Conservation (phyloP, 2,797 vertebrate species). For the Amphiprion clarkii region DNA sequence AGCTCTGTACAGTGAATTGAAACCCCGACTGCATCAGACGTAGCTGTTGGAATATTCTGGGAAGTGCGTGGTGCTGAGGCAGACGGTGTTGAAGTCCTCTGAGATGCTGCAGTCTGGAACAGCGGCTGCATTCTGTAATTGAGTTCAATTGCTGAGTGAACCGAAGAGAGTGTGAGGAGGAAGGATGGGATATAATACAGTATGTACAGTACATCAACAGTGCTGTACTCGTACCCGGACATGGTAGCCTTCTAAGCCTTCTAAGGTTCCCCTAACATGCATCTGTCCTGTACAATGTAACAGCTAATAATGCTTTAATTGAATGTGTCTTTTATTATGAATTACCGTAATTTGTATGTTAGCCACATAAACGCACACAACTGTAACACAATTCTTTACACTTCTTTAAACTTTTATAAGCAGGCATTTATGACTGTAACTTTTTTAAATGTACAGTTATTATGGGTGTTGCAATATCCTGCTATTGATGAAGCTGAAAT, state of each 20-base stretch:
- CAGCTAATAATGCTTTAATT: too few species aligned
- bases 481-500: too few species aligned
- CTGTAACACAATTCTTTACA: too few species aligned
- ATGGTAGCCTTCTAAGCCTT: too few species aligned
- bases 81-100: constrained; percentile 37
- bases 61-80: background rate
- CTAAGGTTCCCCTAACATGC: background rate
- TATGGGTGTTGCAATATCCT: too few species aligned
- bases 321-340: too few species aligned
- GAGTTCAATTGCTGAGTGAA: constrained; percentile 49
- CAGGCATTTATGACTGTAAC: too few species aligned
- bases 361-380: too few species aligned
- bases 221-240: background rate
- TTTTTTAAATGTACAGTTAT: too few species aligned
- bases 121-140: constrained; percentile 38
- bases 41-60: constrained; percentile 26
- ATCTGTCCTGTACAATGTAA: background rate
- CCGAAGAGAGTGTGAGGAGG: background rate
- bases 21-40: constrained; percentile 26
- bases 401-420: too few species aligned
- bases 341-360: too few species aligned
- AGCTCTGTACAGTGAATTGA: constrained; percentile 26
- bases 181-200: constrained; percentile 4
- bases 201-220: constrained; percentile 11
- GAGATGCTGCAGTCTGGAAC: constrained; percentile 46